These are phyloP conservation scores for Drosophila tropicalis DNA, from an alignment of 1,140 invertebrate species.

Conservation along the genomic window DNA sequence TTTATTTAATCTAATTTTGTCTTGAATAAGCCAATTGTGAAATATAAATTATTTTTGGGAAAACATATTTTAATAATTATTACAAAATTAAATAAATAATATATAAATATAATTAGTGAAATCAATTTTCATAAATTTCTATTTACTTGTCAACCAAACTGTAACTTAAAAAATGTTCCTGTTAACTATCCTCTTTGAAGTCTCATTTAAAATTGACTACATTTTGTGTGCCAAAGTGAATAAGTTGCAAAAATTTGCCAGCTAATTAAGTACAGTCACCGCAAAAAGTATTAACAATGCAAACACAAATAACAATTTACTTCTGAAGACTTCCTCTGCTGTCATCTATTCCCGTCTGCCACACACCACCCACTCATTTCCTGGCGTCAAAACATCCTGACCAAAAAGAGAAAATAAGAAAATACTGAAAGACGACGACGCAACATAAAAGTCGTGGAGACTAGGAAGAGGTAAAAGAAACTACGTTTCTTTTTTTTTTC, in stretches of 20 bases:
- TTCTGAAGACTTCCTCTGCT: constrained; percentile 12
- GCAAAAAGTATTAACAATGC: constrained; percentile 11
- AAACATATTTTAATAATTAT: too few species aligned
- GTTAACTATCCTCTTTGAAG: too few species aligned
- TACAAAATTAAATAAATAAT: too few species aligned
- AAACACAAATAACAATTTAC: constrained; percentile 11
- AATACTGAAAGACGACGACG: not conserved
- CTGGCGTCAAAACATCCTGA: constrained; percentile 8
- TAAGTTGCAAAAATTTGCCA: constrained; percentile 12
- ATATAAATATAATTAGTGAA: too few species aligned
- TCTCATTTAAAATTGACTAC: not conserved
- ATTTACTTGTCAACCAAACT: too few species aligned
- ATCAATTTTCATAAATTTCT: too few species aligned
- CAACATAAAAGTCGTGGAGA: not conserved
- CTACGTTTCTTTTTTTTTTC: constrained; percentile 4
- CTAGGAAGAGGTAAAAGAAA: constrained; percentile 6
- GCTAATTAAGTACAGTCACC: constrained; percentile 19
- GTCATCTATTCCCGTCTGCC: not conserved
- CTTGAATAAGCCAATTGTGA: too few species aligned
- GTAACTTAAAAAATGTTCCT: too few species aligned
- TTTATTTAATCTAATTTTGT: too few species aligned
- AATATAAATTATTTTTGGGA: too few species aligned
- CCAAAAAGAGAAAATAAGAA: constrained; percentile 4
- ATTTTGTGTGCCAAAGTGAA: not conserved
- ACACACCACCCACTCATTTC: not conserved